These are phyloP conservation scores for Rhynchophorus ferrugineus DNA, from an alignment of 1,140 invertebrate genomes.

Conservation along the genomic window DNA sequence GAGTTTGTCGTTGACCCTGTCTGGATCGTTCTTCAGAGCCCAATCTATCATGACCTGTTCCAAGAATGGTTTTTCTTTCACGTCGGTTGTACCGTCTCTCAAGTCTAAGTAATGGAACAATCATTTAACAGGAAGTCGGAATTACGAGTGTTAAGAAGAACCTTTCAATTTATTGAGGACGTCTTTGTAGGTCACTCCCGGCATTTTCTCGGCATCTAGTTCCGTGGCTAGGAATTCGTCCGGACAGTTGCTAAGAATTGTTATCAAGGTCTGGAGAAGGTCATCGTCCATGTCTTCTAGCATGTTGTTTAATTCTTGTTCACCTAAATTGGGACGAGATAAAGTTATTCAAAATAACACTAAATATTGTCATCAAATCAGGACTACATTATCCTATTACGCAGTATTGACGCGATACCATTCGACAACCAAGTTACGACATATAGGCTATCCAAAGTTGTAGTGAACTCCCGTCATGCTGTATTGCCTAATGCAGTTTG, in stretches of 20 bases:
- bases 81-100: conserved; percentile 5
- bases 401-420: too few species aligned
- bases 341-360: not conserved
- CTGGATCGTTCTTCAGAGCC: conserved; percentile 25
- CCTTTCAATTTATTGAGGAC: conserved; percentile 23
- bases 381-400: too few species aligned
- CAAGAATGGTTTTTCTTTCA: conserved; percentile 13
- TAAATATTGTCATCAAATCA: not conserved
- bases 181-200: conserved; percentile 21
- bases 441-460: too few species aligned
- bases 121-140: too few species aligned
- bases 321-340: not conserved
- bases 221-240: conserved; percentile 18
- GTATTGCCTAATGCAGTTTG: too few species aligned
- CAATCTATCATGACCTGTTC: conserved; percentile 30
- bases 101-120: conserved; percentile 2
- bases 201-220: conserved; percentile 19
- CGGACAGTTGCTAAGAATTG: conserved; percentile 16
- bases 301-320: conserved; percentile 3
- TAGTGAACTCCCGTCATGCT: too few species aligned
- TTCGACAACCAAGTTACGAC: too few species aligned
- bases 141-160: conserved; percentile 5
- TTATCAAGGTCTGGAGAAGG: conserved; percentile 18
- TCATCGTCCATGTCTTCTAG: conserved; percentile 16
- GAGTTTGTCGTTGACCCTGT: conserved; percentile 25